phyloP scores from a whole-genome alignment of 2,113 vertebrate species.

The Ophthalmolycus amberensis region DNA sequence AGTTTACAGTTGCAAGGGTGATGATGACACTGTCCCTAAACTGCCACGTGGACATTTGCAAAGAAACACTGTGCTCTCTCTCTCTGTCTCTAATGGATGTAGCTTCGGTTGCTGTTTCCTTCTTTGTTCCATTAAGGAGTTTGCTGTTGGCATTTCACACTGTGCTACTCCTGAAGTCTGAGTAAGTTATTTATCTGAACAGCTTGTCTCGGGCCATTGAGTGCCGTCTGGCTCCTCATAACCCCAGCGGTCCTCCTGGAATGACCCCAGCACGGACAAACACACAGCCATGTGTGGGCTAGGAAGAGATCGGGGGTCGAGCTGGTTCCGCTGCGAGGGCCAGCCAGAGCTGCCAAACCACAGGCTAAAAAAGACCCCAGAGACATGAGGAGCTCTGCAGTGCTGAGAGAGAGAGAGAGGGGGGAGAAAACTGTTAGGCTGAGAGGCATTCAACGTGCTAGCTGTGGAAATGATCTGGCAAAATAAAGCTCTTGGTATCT shows the following conservation, averaged over 20 bases:
- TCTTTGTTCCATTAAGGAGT: constrained; percentile 59
- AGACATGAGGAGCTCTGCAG: constrained; percentile 58
- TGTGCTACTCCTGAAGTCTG: constrained; percentile 56
- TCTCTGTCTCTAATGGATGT: constrained; percentile 47
- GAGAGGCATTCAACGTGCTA: constrained; percentile 40
- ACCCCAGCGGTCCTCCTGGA: constrained; percentile 60
- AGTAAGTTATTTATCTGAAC: constrained; percentile 68
- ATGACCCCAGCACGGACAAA: constrained; percentile 64
- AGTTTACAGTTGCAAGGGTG: constrained; percentile 50
- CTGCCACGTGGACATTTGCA: constrained; percentile 47
- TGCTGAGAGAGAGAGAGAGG: constrained; percentile 11
- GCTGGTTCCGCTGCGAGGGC: constrained; percentile 42
- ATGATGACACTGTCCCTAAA: constrained; percentile 38
- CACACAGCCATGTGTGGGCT: constrained; percentile 59
- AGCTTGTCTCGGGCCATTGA: constrained; percentile 64
- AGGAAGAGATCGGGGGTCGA: constrained; percentile 25
- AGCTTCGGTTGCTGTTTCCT: constrained; percentile 56
- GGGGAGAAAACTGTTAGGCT: constrained; percentile 49
- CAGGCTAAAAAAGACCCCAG: constrained; percentile 71
- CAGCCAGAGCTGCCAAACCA: constrained; percentile 70
- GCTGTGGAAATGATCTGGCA: constrained; percentile 60
- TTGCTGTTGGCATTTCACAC: constrained; percentile 69
- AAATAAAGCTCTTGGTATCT: constrained; percentile 60
- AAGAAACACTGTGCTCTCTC: constrained; percentile 46
- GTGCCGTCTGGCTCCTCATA: constrained; percentile 62